Evolutionary conservation across 2,797 vertebrate genomes (phyloP).

Genomic region (Pseudochaenichthys georgianus): DNA sequence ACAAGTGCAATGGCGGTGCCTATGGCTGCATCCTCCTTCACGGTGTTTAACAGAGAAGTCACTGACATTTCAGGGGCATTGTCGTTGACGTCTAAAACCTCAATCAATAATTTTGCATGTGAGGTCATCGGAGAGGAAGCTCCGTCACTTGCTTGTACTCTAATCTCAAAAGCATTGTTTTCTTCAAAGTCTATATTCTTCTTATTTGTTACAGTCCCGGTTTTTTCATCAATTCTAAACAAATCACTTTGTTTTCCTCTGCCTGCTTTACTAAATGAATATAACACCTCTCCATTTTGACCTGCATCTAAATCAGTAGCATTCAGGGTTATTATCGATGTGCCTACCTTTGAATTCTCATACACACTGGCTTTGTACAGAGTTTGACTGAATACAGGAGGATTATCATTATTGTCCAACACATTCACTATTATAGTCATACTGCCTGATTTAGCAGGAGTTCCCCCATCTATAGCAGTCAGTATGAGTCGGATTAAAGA

Average conservation of each 20-base stretch:
- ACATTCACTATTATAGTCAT: slow-evolving; percentile 62
- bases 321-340: slow-evolving; percentile 4
- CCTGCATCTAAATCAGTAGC: slow-evolving; percentile 73
- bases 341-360: slow-evolving; percentile 82
- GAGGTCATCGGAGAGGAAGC: slow-evolving; percentile 64
- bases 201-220: slow-evolving; percentile 81
- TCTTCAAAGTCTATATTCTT: slow-evolving; percentile 73
- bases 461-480: slow-evolving; percentile 78
- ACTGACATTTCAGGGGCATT: slow-evolving; percentile 79
- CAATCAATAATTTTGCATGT: slow-evolving; percentile 78
- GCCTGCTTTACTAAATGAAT: slow-evolving; percentile 69
- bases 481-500: slow-evolving; percentile 56
- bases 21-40: slow-evolving; percentile 83
- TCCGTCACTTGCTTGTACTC: slow-evolving; percentile 74
- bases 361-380: slow-evolving; percentile 75
- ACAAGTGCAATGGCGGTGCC: slow-evolving; percentile 90
- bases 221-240: slow-evolving; percentile 83
- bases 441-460: slow-evolving; percentile 62
- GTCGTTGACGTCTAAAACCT: slow-evolving; percentile 81
- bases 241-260: slow-evolving; percentile 63
- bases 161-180: slow-evolving; percentile 69
- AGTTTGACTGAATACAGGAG: slow-evolving; percentile 59
- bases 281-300: slow-evolving; percentile 79
- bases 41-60: slow-evolving; percentile 84
- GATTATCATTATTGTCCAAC: slow-evolving; percentile 71